Percentiles rank a stretch among this genome's conserved stretches.
Evolutionary conservation across 2,888 invertebrate genomes (phyloP).

Genomic region (Hemistola chrysoprasaria): DNA sequence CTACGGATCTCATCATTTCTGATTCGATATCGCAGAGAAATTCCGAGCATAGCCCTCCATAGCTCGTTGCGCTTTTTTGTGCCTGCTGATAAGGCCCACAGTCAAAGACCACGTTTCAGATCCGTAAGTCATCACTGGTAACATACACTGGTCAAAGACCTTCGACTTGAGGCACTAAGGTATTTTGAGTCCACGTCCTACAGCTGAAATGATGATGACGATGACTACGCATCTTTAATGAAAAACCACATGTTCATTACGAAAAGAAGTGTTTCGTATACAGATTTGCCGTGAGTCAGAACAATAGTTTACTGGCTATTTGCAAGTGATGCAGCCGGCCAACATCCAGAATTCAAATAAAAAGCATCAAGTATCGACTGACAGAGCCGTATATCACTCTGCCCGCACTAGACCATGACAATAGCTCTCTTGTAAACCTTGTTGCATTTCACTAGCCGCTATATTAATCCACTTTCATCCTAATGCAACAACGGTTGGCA

Average conservation of each 20-base stretch:
- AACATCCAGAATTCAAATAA: slow-evolving; percentile 22
- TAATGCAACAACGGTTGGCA: slow-evolving; percentile 22
- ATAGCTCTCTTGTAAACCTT: slow-evolving; percentile 24
- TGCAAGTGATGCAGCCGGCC: slow-evolving; percentile 12
- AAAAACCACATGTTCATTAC: slow-evolving; percentile 4
- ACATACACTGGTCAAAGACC: too few species aligned
- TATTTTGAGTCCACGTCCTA: too few species aligned
- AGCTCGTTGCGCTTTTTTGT: too few species aligned
- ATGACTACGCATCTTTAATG: too few species aligned
- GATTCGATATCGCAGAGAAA: too few species aligned
- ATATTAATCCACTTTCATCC: slow-evolving; percentile 25
- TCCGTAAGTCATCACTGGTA: too few species aligned
- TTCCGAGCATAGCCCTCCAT: too few species aligned
- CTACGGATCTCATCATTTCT: too few species aligned
- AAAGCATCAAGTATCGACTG: slow-evolving; percentile 27
- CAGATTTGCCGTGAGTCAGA: not conserved
- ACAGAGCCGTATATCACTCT: slow-evolving; percentile 30
- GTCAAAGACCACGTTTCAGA: too few species aligned
- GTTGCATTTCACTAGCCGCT: slow-evolving; percentile 9
- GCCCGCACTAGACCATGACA: slow-evolving; percentile 34
- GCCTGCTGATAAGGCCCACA: too few species aligned
- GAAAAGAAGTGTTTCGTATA: slow-evolving; percentile 4
- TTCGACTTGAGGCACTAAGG: too few species aligned
- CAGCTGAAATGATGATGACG: too few species aligned
- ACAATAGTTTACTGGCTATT: slow-evolving; percentile 12